Conservation (phyloP, 2,113 vertebrate genomes). For the Apteryx mantelli region DNA sequence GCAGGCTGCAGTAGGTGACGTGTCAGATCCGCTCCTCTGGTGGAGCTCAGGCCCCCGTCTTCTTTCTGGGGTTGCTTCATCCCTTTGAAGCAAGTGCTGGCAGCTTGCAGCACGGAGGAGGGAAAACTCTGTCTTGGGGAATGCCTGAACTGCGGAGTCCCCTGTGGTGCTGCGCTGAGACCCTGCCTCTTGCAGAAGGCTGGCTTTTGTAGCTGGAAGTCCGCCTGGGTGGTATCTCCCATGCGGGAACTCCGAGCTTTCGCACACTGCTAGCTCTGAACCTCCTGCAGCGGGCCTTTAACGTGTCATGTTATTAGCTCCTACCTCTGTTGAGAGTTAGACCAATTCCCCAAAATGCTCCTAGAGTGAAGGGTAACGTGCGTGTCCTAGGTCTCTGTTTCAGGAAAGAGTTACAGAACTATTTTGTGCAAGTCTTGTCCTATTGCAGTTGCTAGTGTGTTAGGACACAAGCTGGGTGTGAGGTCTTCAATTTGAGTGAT, state of each 20-base stretch:
- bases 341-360: background rate
- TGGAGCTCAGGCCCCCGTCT: background rate
- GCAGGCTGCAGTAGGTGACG: accelerated
- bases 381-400: accelerated
- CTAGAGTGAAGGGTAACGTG: background rate
- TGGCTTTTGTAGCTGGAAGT: background rate
- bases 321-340: background rate
- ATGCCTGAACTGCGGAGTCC: background rate
- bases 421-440: accelerated
- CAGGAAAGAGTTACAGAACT: background rate
- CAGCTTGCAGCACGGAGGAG: background rate
- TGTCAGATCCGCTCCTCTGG: background rate
- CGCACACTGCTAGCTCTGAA: accelerated
- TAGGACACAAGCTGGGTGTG: background rate
- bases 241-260: background rate
- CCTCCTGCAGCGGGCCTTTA: background rate
- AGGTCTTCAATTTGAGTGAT: background rate
- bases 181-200: background rate
- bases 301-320: background rate
- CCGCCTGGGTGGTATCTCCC: background rate
- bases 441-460: background rate
- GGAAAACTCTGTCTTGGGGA: background rate
- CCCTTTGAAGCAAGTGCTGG: accelerated
- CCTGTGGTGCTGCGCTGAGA: accelerated
- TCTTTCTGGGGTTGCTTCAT: background rate